Evolutionary conservation across 1,140 invertebrate species (phyloP).

Genomic region (Eciton burchellii): DNA sequence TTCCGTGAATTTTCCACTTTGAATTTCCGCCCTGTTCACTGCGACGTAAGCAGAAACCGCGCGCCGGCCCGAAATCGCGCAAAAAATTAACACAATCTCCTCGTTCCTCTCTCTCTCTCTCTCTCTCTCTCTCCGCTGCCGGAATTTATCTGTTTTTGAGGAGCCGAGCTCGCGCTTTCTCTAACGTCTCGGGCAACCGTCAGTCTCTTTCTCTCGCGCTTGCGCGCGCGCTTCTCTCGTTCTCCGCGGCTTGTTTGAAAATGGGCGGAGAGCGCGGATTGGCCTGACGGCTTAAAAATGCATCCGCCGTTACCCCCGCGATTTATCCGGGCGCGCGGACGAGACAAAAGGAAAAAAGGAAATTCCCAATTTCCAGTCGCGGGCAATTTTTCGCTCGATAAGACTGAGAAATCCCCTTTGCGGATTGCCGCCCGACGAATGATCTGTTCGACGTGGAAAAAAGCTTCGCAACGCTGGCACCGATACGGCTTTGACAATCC

Average conservation of each 20-base stretch:
- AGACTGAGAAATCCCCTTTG: constrained; percentile 49
- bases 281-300: not conserved
- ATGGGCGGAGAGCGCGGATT: not conserved
- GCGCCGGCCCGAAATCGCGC: too few relatives aligned
- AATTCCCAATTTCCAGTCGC: too few relatives aligned
- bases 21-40: not conserved
- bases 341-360: not conserved
- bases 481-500: constrained; percentile 22
- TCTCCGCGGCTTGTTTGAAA: too few relatives aligned
- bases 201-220: too few relatives aligned
- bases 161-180: too few relatives aligned
- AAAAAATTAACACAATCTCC: not conserved
- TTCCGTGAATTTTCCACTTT: too few relatives aligned
- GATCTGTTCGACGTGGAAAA: constrained; percentile 33
- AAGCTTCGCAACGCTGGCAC: not conserved
- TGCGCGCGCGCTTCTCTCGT: too few relatives aligned
- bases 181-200: too few relatives aligned
- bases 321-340: not conserved
- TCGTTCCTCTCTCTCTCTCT: too few relatives aligned
- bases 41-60: not conserved
- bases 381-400: constrained; percentile 49
- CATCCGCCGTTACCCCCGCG: not conserved
- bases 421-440: constrained; percentile 40
- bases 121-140: too few relatives aligned
- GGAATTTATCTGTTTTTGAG: too few relatives aligned